These are phyloP conservation scores for Thymelicus sylvestris DNA, from an alignment of 2,888 invertebrate genomes.

Conservation along the genomic window DNA sequence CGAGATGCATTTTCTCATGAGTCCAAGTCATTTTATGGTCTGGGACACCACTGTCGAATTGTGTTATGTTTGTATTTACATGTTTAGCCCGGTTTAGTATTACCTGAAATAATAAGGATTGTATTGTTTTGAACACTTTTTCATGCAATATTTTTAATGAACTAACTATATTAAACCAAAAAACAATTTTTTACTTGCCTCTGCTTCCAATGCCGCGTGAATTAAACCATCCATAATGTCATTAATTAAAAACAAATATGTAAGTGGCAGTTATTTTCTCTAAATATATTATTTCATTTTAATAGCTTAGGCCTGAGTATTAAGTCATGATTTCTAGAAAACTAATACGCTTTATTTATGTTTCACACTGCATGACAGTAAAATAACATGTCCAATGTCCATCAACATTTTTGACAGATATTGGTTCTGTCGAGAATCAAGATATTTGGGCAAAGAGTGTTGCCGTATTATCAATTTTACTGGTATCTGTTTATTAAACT, in stretches of 20 bases:
- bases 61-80: slow-evolving; percentile 77
- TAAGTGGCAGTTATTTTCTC: slow-evolving; percentile 71
- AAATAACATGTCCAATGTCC: slow-evolving; percentile 82
- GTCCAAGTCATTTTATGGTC: slow-evolving; percentile 84
- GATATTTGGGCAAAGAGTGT: slow-evolving; percentile 8
- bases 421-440: slow-evolving; percentile 34
- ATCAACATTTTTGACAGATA: slow-evolving; percentile 78
- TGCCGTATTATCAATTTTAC: background rate
- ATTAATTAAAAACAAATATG: slow-evolving; percentile 78
- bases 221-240: slow-evolving; percentile 85
- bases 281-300: slow-evolving; percentile 76
- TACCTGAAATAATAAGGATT: slow-evolving; percentile 64
- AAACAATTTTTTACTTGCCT: slow-evolving; percentile 72
- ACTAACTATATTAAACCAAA: slow-evolving; percentile 51
- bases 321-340: slow-evolving; percentile 83
- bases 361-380: slow-evolving; percentile 83
- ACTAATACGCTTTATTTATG: slow-evolving; percentile 83
- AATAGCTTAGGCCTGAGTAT: slow-evolving; percentile 74
- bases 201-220: slow-evolving; percentile 85
- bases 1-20: slow-evolving; percentile 79
- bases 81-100: slow-evolving; percentile 81
- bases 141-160: slow-evolving; percentile 34
- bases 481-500: background rate
- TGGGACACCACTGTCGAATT: slow-evolving; percentile 77
- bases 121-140: slow-evolving; percentile 43